Percentiles rank a stretch among this genome's conserved stretches.
phyloP scores from a whole-genome alignment of 2,113 vertebrate species.

The Trochalopteron elliotii region DNA sequence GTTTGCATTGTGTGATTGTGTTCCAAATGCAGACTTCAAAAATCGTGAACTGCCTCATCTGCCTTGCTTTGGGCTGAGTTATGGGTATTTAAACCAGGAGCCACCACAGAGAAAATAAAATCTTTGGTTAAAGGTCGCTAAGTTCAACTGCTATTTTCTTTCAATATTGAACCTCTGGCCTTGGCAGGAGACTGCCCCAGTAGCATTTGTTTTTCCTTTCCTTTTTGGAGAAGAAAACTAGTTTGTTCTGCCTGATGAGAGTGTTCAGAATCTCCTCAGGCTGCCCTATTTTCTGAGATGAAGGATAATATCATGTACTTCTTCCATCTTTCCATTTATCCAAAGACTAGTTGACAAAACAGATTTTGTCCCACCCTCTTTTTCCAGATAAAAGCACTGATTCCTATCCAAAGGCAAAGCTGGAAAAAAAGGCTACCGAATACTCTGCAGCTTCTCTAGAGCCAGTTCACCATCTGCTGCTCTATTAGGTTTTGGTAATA shows the following conservation, averaged over 20 bases:
- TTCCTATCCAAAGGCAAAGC: background rate
- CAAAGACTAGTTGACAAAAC: background rate
- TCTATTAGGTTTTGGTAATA: background rate
- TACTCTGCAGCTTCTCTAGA: background rate
- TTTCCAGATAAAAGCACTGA: background rate
- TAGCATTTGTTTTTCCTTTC: background rate
- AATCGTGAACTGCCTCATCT: background rate
- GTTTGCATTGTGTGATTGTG: background rate
- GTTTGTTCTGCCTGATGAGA: background rate
- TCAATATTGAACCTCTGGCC: background rate
- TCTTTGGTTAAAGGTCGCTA: background rate
- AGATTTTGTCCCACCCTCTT: background rate
- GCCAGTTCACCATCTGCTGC: background rate
- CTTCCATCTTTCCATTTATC: background rate
- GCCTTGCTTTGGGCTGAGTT: background rate
- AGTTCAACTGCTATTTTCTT: background rate
- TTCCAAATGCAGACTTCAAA: background rate
- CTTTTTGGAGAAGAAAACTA: background rate
- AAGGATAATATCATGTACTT: background rate
- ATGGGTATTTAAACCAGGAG: background rate
- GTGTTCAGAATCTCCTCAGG: background rate
- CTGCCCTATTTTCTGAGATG: background rate
- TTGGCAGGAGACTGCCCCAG: background rate
- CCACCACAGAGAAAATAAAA: background rate
- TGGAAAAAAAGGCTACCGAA: background rate